These are phyloP conservation scores for Apostichopus leukothele DNA, from an alignment of 53 echinoderm and acorn worm species.

Conservation along the genomic window DNA sequence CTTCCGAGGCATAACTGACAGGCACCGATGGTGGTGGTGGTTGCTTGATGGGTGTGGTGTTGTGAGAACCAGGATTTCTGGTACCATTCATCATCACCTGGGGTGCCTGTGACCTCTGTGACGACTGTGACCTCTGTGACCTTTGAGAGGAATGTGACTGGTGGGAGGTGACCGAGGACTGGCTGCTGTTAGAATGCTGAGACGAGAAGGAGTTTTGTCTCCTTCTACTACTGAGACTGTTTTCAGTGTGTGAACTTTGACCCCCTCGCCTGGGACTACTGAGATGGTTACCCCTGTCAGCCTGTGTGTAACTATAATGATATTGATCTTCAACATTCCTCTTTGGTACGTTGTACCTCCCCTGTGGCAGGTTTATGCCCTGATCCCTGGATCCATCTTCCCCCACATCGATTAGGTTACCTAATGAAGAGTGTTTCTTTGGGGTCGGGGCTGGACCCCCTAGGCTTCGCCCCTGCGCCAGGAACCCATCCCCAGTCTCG, in stretches of 20 bases:
- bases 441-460: conserved; percentile 76
- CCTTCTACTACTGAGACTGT: conserved; percentile 24
- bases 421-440: conserved; percentile 88
- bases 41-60: conserved; percentile 58
- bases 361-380: neutral
- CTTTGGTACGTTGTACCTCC: conserved; percentile 24
- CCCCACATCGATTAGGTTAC: conserved; percentile 67
- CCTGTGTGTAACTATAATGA: conserved; percentile 13
- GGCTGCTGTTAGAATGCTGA: conserved; percentile 87
- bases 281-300: conserved; percentile 12
- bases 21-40: conserved; percentile 47
- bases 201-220: conserved; percentile 87
- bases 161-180: conserved; percentile 78
- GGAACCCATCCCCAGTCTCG: conserved; percentile 68
- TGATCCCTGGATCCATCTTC: conserved; percentile 15
- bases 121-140: conserved; percentile 47
- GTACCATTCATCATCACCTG: neutral
- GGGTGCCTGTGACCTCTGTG: neutral
- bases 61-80: conserved; percentile 43
- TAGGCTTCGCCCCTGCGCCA: conserved; percentile 61
- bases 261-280: conserved; percentile 45
- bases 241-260: conserved; percentile 12
- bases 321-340: conserved; percentile 27
- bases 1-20: neutral
- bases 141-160: conserved; percentile 58